phyloP scores from a whole-genome alignment of 1,140 invertebrate genomes.

The Antheraea mylitta region DNA sequence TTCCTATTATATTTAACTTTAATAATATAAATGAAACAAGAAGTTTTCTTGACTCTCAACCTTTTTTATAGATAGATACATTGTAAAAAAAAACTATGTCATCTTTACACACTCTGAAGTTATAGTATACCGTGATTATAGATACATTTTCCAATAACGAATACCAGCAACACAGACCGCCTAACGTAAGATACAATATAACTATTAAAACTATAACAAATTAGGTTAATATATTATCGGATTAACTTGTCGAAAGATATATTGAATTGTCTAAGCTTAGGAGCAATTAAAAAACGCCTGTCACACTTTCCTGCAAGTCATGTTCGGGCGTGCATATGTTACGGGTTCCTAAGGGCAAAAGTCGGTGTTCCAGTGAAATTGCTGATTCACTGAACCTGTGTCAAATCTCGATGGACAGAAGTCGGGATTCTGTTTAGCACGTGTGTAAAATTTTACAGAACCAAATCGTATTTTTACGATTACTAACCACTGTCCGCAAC shows the following conservation, averaged over 20 bases:
- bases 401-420: constrained; percentile 70
- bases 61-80: no score
- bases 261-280: constrained; percentile 61
- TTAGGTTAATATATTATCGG: neutral
- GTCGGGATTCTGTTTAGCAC: constrained; percentile 13
- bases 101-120: no score
- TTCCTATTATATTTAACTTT: no score
- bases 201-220: neutral
- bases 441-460: constrained; percentile 4
- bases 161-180: no score
- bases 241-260: constrained; percentile 31
- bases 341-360: constrained; percentile 32
- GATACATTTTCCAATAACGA: no score
- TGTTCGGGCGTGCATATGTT: constrained; percentile 57
- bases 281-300: constrained; percentile 69
- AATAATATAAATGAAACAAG: no score
- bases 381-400: constrained; percentile 63
- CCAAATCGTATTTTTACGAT: neutral
- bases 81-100: no score
- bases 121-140: no score
- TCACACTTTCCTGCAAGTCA: constrained; percentile 57
- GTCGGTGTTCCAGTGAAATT: constrained; percentile 36
- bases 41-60: no score
- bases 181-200: neutral
- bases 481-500: neutral